Base-by-base conservation (phyloP, 2,888 invertebrate genomes). In the Leptopterna dolabrata region DNA sequence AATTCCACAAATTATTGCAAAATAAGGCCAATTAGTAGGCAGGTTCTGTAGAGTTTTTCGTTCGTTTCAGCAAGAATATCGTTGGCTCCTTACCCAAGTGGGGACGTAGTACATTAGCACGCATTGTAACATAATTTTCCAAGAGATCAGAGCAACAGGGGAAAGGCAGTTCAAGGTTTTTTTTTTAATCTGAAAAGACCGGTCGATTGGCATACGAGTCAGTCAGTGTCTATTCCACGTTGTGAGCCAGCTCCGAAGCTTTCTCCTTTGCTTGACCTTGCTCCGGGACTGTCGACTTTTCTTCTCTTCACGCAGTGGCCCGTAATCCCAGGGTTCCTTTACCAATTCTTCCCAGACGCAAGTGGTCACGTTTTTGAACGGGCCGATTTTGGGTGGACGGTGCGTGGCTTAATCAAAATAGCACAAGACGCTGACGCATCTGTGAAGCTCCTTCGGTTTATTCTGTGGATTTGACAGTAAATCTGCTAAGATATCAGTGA, bases 251-350 rank as follows among this genome's bases (percentile, higher is more conserved):
- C 73, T 73, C 70, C 19, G 29, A 55, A 29, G 82, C 82, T 82
- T 82, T 82, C 82, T 82, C 82, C 63, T 14, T 63, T 63, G 29
- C n/a, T 45, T 80, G 82, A 55, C 82, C 82, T 82, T 63, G 70
- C 70, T 41, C 70, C 11, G 78, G n/a, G 24, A 45, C 14, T 73
- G 36, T 78, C 78, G 19, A 45, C 78, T 78, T 78, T 78, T 78
- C 78, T 24, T 45, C 78, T 78, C 73, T 76, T 76, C 78, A 45
- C 78, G 78, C 78, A 45, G 45, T 45, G 24, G 41, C 73, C n/a
- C 73, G 73, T 41, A 36, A 36, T 76, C 73, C 47, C 1, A 14
- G 13, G 47, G 47, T 3, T 24, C 63, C 24, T 63, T 63, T 9
- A 13, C 63, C 11, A 24, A 63, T 63, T 24, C 27, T 51, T n/a